A percentile compares a stretch with the other conserved stretches of the same genome.
Conservation (phyloP, 2,797 vertebrate species). For the Valencia hispanica region DNA sequence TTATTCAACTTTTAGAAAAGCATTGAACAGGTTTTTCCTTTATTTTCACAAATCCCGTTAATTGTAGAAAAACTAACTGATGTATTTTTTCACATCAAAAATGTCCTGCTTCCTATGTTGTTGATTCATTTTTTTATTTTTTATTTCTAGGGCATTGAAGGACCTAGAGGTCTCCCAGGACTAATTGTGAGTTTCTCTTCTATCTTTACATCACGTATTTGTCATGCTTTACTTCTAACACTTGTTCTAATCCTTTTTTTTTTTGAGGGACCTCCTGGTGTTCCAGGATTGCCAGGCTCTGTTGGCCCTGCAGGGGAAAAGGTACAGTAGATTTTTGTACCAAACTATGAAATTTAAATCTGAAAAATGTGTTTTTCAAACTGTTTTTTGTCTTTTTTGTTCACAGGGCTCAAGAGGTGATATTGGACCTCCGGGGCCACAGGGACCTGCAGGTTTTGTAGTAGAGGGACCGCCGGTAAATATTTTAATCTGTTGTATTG, state of each 20-base stretch:
- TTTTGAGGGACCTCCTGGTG: conserved; percentile 73
- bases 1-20: neutral
- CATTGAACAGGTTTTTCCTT: too few relatives aligned
- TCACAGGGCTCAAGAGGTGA: conserved; percentile 84
- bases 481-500: conserved; percentile 24
- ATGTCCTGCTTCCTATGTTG: neutral
- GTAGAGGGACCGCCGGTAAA: conserved; percentile 83
- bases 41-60: conserved; percentile 9
- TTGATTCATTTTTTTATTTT: conserved; percentile 1
- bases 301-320: conserved; percentile 70
- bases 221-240: neutral
- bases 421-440: conserved; percentile 81
- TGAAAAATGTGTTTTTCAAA: neutral
- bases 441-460: conserved; percentile 80
- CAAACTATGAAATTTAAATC: neutral
- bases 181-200: conserved; percentile 61
- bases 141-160: conserved; percentile 77
- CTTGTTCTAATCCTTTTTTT: conserved; percentile 25
- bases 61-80: neutral
- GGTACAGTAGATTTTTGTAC: conserved; percentile 63
- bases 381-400: neutral
- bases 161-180: conserved; percentile 78
- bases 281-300: conserved; percentile 67
- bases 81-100: conserved; percentile 2
- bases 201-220: conserved; percentile 4